Base-by-base conservation (phyloP, 2,888 invertebrate species). In the Caenorhabditis drosophilae region DNA sequence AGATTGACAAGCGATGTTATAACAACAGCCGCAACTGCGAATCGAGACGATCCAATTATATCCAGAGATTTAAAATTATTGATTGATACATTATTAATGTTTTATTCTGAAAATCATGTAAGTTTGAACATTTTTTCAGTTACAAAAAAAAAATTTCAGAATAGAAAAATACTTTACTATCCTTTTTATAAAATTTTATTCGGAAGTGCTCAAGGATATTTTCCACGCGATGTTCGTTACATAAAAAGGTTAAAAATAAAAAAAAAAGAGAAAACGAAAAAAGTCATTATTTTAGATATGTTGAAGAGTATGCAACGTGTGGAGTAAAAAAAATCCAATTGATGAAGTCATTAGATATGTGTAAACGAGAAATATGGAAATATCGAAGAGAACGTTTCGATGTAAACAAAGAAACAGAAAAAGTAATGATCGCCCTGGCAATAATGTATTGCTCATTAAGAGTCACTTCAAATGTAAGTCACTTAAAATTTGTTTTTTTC, bases 161-260 rank as follows among this genome's bases (percentile, higher is more conserved):
- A n/a, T n/a, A n/a, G n/a, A n/a, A n/a, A n/a, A n/a, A n/a, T n/a
- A n/a, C n/a, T n/a, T n/a, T n/a, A n/a, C n/a, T n/a, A n/a, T n/a
- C n/a, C n/a, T n/a, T n/a, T n/a, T n/a, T 36, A 36, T 36, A 36
- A 36, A n/a, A n/a, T 12, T n/a, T 36, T 36, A n/a, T 9, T 36
- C 4, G 36, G 4, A n/a, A n/a, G 11, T 12, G 36, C 36, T 4
- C 11, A 36, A 4, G 36, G 11, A 36, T n/a, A 15, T 7, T 36
- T 36, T n/a, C 36, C 36, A 36, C 7, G 11, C 16, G 36, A 36
- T n/a, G 11, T n/a, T 4, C 6, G 31, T 9, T 31, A 31, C 12
- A 12, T 31, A 12, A 31, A 31, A 12, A 31, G 31, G 31, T 31
- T 31, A 12, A 12, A 12, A 31, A 31, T 31, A 31, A 31, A 31